These are phyloP conservation scores for Sorex araneus DNA, from an alignment of 2,113 vertebrate species.

Conservation along the genomic window DNA sequence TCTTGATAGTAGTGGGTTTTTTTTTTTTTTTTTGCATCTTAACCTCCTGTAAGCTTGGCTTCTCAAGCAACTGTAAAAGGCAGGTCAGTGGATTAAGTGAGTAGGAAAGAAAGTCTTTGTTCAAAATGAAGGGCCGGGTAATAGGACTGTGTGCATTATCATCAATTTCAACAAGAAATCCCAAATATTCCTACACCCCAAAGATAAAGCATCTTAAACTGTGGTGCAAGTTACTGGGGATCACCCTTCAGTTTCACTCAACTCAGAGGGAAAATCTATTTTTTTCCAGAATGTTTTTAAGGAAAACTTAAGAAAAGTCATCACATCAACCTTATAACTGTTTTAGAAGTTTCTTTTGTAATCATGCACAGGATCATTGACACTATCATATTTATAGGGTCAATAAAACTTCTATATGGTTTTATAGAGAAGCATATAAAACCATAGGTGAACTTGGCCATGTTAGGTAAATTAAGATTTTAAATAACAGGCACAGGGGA, in stretches of 20 bases:
- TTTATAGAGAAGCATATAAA: background rate
- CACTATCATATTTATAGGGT: background rate
- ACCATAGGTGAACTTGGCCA: background rate
- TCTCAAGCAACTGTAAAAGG: background rate
- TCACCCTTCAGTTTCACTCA: background rate
- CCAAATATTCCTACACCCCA: background rate
- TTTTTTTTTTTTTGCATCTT: background rate
- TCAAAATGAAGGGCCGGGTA: too few relatives aligned
- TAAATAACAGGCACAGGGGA: background rate
- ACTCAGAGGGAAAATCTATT: background rate
- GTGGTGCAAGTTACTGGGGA: background rate
- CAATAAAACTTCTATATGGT: too few relatives aligned
- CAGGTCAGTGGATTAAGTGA: background rate
- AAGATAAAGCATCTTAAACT: background rate
- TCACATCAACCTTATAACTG: background rate
- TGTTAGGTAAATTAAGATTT: constrained; percentile 17
- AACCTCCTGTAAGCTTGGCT: background rate
- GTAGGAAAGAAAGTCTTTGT: background rate
- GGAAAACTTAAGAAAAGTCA: background rate
- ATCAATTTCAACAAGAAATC: background rate
- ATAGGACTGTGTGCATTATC: background rate
- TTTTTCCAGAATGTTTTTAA: background rate
- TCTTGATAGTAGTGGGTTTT: background rate
- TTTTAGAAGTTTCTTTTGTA: background rate
- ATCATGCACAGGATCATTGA: background rate